These are phyloP conservation scores for Sebastes nivosus DNA, from an alignment of 2,797 vertebrate species.

Conservation along the genomic window DNA sequence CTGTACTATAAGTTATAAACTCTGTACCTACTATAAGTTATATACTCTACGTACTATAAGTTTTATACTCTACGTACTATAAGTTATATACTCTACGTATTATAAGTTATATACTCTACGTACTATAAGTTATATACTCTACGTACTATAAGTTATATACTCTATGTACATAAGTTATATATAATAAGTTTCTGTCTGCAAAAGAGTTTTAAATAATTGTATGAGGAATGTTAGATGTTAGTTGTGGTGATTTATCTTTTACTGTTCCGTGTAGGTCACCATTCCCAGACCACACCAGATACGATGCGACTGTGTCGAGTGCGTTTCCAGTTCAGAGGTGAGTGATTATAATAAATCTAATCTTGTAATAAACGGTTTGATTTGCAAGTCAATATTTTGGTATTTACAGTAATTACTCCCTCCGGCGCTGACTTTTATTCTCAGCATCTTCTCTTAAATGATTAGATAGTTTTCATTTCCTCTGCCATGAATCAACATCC, in stretches of 20 bases:
- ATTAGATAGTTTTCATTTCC: not conserved
- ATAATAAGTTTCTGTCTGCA: too few relatives aligned
- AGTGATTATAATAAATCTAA: not conserved
- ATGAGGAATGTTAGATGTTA: not conserved
- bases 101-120: too few relatives aligned
- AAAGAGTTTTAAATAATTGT: not conserved
- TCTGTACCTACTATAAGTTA: too few relatives aligned
- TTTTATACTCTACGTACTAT: too few relatives aligned
- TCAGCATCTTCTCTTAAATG: not conserved
- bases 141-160: too few relatives aligned
- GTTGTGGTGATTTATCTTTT: not conserved
- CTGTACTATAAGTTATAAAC: too few relatives aligned
- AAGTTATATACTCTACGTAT: too few relatives aligned
- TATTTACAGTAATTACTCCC: not conserved
- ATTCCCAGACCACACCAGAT: slow-evolving; percentile 96
- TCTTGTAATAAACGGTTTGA: too few relatives aligned
- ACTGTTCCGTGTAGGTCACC: slow-evolving; percentile 80
- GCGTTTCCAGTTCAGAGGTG: slow-evolving; percentile 93
- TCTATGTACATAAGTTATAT: too few relatives aligned
- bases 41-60: too few relatives aligned
- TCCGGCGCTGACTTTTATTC: not conserved
- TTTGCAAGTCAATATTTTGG: too few relatives aligned
- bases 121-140: too few relatives aligned
- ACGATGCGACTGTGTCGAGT: slow-evolving; percentile 95
- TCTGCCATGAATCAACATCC: not conserved